Base-by-base conservation (phyloP, 2,113 vertebrate species). In the Hepsetus odoe region DNA sequence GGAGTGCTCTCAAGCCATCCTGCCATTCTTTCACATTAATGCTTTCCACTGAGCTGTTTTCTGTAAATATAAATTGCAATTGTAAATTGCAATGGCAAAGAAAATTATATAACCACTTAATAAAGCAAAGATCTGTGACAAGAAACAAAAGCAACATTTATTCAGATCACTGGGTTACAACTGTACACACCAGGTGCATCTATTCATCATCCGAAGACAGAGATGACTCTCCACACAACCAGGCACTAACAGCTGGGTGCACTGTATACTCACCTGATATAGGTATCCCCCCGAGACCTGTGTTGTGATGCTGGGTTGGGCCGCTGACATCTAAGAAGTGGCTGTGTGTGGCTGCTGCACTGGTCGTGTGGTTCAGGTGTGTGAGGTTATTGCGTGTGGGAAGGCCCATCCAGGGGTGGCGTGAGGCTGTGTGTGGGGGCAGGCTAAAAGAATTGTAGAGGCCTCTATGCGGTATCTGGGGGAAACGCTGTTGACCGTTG, bases 21-120 rank as follows among this genome's bases (percentile, higher is more conserved):
- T 99, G 98, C 98, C 98, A 99, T 92, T 99, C 97, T 96, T 99
- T 99, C 93, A 99, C 93, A 95, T 97, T 98, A 96, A 98, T 94
- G 94, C 95, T 96, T 83, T 98, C 97, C 95, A 96, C 93, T 94
- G 96, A 98, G 94, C 95, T 93, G 94, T 95, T 97, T 94, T 99
- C 97, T 98, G 93, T 90, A 91, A 89, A 91, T n/a, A n/a, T n/a
- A n/a, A n/a, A n/a, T n/a, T n/a, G n/a, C n/a, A n/a, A n/a, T n/a
- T n/a, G n/a, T n/a, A n/a, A n/a, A n/a, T n/a, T n/a, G n/a, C n/a
- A n/a, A n/a, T n/a, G 91, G 91, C 89, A 89, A 91, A 84, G 92
- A 87, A 33, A 16, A 94, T 12, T 7, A 78, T 20, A 58, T 20
- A 33, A 10, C 32, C 46, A 53, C 12, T 64, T 13, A 3, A n/a